A percentile compares a stretch with the other conserved stretches of the same genome.
Evolutionary conservation across 2,113 vertebrate species (phyloP).

Genomic region (Pachyramphus minor): DNA sequence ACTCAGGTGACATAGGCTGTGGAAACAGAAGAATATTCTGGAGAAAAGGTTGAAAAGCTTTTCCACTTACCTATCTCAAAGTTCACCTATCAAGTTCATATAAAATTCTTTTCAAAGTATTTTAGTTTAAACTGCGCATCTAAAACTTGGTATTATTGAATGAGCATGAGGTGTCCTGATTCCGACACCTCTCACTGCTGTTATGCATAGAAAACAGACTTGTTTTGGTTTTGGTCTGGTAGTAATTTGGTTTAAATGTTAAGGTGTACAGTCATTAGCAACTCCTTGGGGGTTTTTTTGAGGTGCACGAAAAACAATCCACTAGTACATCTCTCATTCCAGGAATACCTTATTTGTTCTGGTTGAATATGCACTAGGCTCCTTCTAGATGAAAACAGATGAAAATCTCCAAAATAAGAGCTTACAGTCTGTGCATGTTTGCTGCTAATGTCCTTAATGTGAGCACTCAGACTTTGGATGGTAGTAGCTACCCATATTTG

Average conservation of each 20-base stretch:
- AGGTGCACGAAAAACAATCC: neutral
- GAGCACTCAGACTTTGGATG: neutral
- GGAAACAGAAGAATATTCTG: neutral
- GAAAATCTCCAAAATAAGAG: neutral
- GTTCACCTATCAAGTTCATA: neutral
- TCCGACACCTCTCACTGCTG: neutral
- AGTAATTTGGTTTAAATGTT: neutral
- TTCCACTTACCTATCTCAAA: neutral
- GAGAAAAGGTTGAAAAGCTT: neutral
- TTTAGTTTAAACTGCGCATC: neutral
- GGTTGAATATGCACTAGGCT: neutral
- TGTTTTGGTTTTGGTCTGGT: neutral
- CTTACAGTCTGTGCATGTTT: neutral
- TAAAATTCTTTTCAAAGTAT: neutral
- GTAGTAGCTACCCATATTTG: neutral
- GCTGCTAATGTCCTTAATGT: neutral
- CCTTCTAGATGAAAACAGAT: neutral
- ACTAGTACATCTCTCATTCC: neutral
- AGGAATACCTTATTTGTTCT: neutral
- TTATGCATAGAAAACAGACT: neutral
- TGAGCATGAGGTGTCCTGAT: neutral
- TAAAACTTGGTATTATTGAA: neutral
- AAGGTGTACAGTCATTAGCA: neutral
- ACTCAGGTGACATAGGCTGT: rapidly evolving
- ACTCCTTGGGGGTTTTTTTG: neutral